Conservation (phyloP, 2,888 invertebrate genomes). For the Nomada fabriciana region DNA sequence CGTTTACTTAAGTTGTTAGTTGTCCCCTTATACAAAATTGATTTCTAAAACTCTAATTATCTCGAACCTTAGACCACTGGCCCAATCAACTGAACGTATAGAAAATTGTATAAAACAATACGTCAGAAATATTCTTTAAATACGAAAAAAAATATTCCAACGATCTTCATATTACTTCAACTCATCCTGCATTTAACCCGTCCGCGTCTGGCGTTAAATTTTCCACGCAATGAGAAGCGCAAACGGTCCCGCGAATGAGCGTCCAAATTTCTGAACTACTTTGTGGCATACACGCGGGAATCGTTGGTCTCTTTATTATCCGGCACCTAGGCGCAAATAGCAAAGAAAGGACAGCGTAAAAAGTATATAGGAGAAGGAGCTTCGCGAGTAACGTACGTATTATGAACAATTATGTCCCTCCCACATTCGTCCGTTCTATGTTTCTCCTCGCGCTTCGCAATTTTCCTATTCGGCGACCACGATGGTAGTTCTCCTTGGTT, state of each 20-base stretch:
- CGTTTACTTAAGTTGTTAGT: too few species aligned
- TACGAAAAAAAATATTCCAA: not conserved
- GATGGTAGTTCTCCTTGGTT: constrained; percentile 42
- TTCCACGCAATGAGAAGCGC: constrained; percentile 11
- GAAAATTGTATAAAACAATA: too few species aligned
- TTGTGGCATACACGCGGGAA: constrained; percentile 18
- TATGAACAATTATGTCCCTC: constrained; percentile 40
- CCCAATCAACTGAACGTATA: too few species aligned
- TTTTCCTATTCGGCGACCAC: constrained; percentile 39
- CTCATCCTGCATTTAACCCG: constrained; percentile 5
- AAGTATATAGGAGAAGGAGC: not conserved
- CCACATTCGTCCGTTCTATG: constrained; percentile 45
- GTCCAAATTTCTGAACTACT: constrained; percentile 17
- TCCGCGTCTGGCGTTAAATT: constrained; percentile 32
- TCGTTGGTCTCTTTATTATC: constrained; percentile 51
- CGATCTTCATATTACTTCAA: not conserved
- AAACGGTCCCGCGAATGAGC: constrained; percentile 38
- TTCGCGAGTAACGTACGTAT: not conserved
- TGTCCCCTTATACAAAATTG: too few species aligned
- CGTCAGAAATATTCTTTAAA: too few species aligned
- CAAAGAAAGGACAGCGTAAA: not conserved
- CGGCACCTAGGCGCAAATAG: not conserved
- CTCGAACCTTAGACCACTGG: too few species aligned
- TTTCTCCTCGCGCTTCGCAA: constrained; percentile 25
- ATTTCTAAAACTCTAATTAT: too few species aligned